These are phyloP conservation scores for Mormyrops boulengeri DNA, from an alignment of 2,797 vertebrate species.

Conservation along the genomic window DNA sequence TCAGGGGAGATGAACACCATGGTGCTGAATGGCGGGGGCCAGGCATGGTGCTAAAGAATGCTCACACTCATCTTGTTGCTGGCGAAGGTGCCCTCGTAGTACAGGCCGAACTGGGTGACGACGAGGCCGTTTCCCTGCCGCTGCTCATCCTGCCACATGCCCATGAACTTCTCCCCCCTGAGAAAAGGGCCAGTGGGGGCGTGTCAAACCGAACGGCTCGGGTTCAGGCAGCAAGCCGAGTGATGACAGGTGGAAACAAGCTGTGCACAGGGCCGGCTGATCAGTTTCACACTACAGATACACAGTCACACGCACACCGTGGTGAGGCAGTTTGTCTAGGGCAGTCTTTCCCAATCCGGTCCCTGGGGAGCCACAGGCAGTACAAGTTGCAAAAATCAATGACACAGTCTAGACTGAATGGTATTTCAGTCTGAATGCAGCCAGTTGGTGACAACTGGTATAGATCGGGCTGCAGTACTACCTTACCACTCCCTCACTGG, in stretches of 20 bases:
- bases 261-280: background rate
- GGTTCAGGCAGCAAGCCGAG: background rate
- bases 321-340: background rate
- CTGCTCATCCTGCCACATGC: slow-evolving; percentile 88
- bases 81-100: slow-evolving; percentile 90
- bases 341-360: background rate
- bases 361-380: background rate
- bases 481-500: background rate
- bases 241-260: too few relatives aligned
- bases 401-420: background rate
- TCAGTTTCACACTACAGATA: background rate
- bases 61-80: slow-evolving; percentile 95
- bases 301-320: background rate
- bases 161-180: slow-evolving; percentile 98
- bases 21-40: background rate
- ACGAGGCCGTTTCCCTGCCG: slow-evolving; percentile 87
- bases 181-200: background rate
- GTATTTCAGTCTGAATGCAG: background rate
- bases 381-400: background rate
- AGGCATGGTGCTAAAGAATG: background rate
- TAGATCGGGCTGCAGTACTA: background rate
- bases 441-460: background rate
- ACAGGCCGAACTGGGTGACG: slow-evolving; percentile 94
- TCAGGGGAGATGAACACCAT: background rate
- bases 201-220: background rate